phyloP scores from a whole-genome alignment of 2,797 vertebrate genomes.

The Sebastes vulpes region DNA sequence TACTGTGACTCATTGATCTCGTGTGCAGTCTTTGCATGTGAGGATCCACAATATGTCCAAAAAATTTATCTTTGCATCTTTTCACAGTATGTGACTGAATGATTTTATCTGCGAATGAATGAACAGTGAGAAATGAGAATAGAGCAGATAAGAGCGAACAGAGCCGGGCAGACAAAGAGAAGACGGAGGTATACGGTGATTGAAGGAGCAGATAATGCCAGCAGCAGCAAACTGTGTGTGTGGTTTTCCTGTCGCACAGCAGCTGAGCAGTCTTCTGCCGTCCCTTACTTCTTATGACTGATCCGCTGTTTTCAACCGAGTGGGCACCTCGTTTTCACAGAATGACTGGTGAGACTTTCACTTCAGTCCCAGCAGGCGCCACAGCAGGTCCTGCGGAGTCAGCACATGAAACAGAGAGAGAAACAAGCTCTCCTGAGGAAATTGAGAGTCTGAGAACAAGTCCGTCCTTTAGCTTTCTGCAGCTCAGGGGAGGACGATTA shows the following conservation, averaged over 20 bases:
- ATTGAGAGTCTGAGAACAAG: neutral
- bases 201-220: constrained; percentile 7
- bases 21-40: neutral
- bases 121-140: neutral
- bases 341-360: constrained; percentile 7
- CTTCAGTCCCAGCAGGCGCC: neutral
- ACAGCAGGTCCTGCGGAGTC: neutral
- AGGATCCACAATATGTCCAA: neutral
- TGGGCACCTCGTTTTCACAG: neutral
- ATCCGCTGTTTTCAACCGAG: neutral
- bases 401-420: neutral
- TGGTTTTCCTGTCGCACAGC: constrained; percentile 20
- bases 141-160: neutral
- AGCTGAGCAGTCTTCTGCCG: neutral
- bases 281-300: neutral
- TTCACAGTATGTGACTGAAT: neutral
- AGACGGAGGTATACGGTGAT: neutral
- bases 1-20: neutral
- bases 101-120: neutral
- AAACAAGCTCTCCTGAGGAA: neutral
- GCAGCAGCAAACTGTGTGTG: neutral
- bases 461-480: neutral
- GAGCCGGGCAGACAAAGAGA: neutral
- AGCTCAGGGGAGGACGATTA: neutral
- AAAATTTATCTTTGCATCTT: neutral